Percentiles rank a stretch among this genome's conserved stretches.
Conservation (phyloP, 1,140 invertebrate genomes). For the Drosophila sp. region DNA sequence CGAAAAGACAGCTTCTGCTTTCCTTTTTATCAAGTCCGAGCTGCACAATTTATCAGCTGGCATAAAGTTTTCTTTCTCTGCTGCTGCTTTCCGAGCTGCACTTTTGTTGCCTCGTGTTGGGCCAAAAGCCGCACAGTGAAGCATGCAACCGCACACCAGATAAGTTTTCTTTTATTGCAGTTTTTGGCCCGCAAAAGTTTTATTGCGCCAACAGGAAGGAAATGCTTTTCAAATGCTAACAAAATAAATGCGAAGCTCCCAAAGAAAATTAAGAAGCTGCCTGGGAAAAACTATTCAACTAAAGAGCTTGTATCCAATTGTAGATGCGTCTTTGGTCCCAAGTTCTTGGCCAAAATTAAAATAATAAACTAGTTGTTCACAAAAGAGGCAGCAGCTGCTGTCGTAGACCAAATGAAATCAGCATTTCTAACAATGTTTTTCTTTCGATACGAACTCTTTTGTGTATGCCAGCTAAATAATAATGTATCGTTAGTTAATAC, state of each 20-base stretch:
- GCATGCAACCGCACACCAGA: conserved; percentile 39
- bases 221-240: conserved; percentile 64
- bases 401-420: conserved; percentile 26
- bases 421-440: conserved; percentile 27
- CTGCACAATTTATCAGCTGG: conserved; percentile 78
- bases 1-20: conserved; percentile 25
- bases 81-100: conserved; percentile 35
- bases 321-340: conserved; percentile 57
- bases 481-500: conserved; percentile 27
- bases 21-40: conserved; percentile 76
- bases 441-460: conserved; percentile 29
- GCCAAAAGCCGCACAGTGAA: conserved; percentile 42
- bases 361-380: conserved; percentile 53
- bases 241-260: conserved; percentile 54
- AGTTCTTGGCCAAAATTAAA: conserved; percentile 60
- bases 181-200: conserved; percentile 69
- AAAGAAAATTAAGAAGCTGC: conserved; percentile 67
- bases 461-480: conserved; percentile 19
- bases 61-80: conserved; percentile 74
- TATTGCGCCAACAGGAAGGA: conserved; percentile 70
- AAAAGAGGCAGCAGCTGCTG: conserved; percentile 50
- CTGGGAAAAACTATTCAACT: conserved; percentile 59
- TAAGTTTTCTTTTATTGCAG: conserved; percentile 82
- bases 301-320: conserved; percentile 66
- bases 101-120: conserved; percentile 20